Conservation (phyloP, 2,888 invertebrate species). For the Eupithecia pulchellata region DNA sequence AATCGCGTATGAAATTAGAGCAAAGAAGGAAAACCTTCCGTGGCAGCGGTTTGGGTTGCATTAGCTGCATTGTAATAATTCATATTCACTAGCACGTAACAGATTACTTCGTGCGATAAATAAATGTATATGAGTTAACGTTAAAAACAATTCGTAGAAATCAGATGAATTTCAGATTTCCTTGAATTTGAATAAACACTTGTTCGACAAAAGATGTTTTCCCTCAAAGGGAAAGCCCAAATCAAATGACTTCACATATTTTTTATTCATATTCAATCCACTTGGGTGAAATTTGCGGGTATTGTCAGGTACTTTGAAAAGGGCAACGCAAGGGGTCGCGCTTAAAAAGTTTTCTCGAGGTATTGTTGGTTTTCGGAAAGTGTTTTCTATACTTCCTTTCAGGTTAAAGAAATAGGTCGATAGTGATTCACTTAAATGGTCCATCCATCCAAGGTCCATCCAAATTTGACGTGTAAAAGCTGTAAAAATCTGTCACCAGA, state of each 20-base stretch:
- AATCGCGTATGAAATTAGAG: not conserved
- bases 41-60: not conserved
- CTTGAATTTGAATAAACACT: constrained; percentile 14
- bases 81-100: not conserved
- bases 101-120: too few relatives aligned
- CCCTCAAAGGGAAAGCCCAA: constrained; percentile 29
- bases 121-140: too few relatives aligned
- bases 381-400: constrained; percentile 47
- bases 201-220: constrained; percentile 36
- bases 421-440: not conserved
- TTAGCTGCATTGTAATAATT: not conserved
- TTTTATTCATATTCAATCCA: constrained; percentile 47
- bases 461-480: not conserved
- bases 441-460: too few relatives aligned
- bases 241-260: constrained; percentile 45
- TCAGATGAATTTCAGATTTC: constrained; percentile 2
- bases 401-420: constrained; percentile 4
- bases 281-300: constrained; percentile 56
- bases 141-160: not conserved
- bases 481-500: not conserved
- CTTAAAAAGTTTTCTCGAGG: constrained; percentile 53
- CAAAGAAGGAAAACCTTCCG: not conserved
- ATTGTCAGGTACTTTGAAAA: constrained; percentile 63
- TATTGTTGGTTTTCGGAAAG: constrained; percentile 48
- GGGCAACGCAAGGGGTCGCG: constrained; percentile 53